Evolutionary conservation across 2,797 vertebrate species (phyloP).

Genomic region (Podarcis siculus): DNA sequence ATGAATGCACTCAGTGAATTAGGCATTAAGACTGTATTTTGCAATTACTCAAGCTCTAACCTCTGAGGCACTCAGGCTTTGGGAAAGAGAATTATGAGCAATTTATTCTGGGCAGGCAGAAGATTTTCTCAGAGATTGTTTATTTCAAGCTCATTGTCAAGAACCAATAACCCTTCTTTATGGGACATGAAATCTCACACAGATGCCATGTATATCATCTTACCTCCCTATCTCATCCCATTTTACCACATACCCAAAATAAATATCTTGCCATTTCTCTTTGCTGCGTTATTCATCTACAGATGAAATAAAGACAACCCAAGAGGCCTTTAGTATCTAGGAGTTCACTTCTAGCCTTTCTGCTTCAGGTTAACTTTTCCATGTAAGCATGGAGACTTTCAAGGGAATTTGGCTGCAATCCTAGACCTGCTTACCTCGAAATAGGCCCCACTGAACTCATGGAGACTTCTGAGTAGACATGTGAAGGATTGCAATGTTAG

Average conservation of each 20-base stretch:
- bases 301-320: background rate
- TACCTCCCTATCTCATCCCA: background rate
- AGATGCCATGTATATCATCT: background rate
- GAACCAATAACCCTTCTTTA: background rate
- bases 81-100: background rate
- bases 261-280: background rate
- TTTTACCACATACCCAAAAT: background rate
- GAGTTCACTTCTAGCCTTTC: background rate
- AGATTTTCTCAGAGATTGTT: background rate
- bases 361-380: background rate
- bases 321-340: background rate
- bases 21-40: background rate
- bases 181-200: background rate
- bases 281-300: background rate
- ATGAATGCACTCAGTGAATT: background rate
- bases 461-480: no score
- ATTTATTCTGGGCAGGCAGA: background rate
- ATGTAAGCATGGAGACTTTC: background rate
- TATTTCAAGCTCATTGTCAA: background rate
- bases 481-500: background rate
- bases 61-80: background rate
- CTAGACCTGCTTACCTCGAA: no score
- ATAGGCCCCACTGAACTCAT: no score
- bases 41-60: background rate
- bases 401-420: background rate